A percentile compares a stretch with the other conserved stretches of the same genome.
Evolutionary conservation across 2,113 vertebrate genomes (phyloP).

Genomic region (Anarhynchus alexandrinus): DNA sequence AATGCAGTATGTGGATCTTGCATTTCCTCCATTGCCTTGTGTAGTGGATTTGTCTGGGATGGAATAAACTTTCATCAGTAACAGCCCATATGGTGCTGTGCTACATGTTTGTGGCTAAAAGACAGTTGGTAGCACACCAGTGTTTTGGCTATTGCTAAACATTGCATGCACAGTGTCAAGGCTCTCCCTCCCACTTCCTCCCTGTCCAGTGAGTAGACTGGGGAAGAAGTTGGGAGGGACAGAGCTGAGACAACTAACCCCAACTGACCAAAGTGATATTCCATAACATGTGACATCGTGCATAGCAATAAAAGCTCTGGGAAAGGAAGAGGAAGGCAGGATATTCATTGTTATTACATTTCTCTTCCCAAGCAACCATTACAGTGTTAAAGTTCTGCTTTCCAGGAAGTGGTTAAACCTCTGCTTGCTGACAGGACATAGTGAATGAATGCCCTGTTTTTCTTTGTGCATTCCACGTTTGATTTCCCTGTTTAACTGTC

Average conservation of each 20-base stretch:
- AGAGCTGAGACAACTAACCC: neutral
- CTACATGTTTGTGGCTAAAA: neutral
- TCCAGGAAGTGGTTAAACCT: neutral
- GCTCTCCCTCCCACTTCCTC: neutral
- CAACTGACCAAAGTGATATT: neutral
- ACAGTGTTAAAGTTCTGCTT: neutral
- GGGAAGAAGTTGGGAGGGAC: neutral
- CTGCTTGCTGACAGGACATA: neutral
- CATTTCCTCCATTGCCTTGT: neutral
- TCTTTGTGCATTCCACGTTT: neutral
- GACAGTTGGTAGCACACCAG: neutral
- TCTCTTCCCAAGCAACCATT: neutral
- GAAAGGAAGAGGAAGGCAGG: neutral
- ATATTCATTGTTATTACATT: neutral
- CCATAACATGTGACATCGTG: neutral
- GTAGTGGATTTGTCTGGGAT: neutral
- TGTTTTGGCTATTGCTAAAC: neutral
- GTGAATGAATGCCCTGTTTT: neutral
- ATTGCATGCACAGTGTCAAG: neutral
- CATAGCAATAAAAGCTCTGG: neutral
- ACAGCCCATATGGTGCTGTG: neutral
- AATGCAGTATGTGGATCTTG: neutral
- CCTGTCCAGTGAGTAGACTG: neutral
- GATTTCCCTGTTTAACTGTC: neutral
- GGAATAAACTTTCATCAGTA: neutral